A percentile compares a stretch with the other conserved stretches of the same genome.
These are phyloP conservation scores for Mimumesa dahlbomi DNA, from an alignment of 2,888 invertebrate genomes.

Conservation along the genomic window DNA sequence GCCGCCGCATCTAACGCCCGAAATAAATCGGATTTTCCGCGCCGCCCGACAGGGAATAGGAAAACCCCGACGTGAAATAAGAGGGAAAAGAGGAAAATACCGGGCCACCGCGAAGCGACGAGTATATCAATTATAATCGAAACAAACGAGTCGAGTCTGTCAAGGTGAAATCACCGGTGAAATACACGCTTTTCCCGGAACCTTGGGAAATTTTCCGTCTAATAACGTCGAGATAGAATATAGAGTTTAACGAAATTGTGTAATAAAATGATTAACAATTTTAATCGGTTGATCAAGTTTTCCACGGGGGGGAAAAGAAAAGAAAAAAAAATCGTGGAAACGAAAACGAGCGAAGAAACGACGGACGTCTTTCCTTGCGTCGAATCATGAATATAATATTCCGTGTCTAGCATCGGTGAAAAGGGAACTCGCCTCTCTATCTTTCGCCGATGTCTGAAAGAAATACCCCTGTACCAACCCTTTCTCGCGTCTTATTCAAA, in stretches of 20 bases:
- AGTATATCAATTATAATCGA: slow-evolving; percentile 38
- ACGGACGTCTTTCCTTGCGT: too few relatives aligned
- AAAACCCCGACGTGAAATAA: neutral
- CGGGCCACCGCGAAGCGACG: neutral
- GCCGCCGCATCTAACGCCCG: slow-evolving; percentile 44
- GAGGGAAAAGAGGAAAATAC: slow-evolving; percentile 5
- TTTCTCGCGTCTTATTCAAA: slow-evolving; percentile 14
- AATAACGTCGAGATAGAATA: too few relatives aligned
- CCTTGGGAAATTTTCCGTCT: too few relatives aligned
- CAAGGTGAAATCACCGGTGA: neutral
- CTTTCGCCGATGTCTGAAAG: slow-evolving; percentile 7
- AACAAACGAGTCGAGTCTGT: slow-evolving; percentile 20
- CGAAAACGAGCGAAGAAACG: neutral
- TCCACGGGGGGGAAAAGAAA: too few relatives aligned
- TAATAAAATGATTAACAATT: too few relatives aligned
- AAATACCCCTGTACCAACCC: neutral
- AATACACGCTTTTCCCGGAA: too few relatives aligned
- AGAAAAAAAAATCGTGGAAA: too few relatives aligned
- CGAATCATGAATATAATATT: slow-evolving; percentile 7
- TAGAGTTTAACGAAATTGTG: too few relatives aligned
- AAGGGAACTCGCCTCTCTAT: slow-evolving; percentile 1
- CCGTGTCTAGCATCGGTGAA: neutral
- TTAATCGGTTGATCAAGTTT: too few relatives aligned
- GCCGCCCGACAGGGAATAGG: slow-evolving; percentile 24
- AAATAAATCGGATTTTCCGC: slow-evolving; percentile 55